phyloP scores from a whole-genome alignment of 1,140 invertebrate genomes.

The Heliconius congener region DNA sequence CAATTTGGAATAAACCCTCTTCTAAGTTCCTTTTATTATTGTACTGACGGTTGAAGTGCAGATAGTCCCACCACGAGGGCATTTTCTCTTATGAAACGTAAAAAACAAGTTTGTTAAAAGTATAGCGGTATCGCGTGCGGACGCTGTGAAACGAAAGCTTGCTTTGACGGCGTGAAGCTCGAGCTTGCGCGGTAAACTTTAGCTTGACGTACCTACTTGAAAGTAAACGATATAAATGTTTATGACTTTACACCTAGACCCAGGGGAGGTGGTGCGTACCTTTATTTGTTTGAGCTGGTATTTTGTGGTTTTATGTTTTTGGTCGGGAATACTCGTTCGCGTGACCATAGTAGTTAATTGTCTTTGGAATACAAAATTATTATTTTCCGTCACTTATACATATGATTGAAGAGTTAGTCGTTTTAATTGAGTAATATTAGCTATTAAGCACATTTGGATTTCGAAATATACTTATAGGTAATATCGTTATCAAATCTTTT shows the following conservation, averaged over 20 bases:
- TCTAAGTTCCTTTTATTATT: conserved; percentile 84
- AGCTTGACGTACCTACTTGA: conserved; percentile 29
- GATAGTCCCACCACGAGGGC: conserved; percentile 83
- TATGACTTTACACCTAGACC: conserved; percentile 31
- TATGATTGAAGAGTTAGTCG: neutral
- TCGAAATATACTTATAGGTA: neutral
- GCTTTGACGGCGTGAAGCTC: conserved; percentile 49
- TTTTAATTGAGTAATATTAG: neutral
- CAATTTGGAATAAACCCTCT: conserved; percentile 87
- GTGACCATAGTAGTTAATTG: conserved; percentile 23
- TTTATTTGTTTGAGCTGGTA: conserved; percentile 11
- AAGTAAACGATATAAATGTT: conserved; percentile 39
- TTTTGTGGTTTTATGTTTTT: conserved; percentile 9
- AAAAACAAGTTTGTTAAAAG: conserved; percentile 39
- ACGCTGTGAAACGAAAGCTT: conserved; percentile 40
- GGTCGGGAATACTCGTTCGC: conserved; percentile 13
- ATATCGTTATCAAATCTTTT: neutral
- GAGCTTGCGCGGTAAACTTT: conserved; percentile 70
- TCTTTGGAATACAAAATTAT: conserved; percentile 10
- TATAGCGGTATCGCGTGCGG: conserved; percentile 47
- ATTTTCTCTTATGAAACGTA: conserved; percentile 68
- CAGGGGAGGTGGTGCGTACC: conserved; percentile 12
- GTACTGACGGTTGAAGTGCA: conserved; percentile 78
- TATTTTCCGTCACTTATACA: conserved; percentile 23
- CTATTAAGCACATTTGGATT: neutral